These are phyloP conservation scores for Hydroisotoma schaefferi DNA, from an alignment of 2,888 invertebrate species.

Conservation along the genomic window DNA sequence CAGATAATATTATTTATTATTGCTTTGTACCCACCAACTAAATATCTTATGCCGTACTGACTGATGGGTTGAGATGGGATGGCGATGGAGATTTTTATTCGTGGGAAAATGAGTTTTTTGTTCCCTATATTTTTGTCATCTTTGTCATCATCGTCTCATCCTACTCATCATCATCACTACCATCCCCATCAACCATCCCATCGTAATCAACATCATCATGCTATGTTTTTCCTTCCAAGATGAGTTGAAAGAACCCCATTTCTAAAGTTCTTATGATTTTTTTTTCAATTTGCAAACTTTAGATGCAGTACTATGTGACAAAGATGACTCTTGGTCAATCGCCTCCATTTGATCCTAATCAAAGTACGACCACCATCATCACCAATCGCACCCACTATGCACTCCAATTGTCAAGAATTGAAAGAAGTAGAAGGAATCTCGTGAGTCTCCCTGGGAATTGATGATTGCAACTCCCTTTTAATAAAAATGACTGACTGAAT, in stretches of 20 bases:
- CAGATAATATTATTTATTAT: too few relatives aligned
- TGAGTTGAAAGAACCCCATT: conserved; percentile 41
- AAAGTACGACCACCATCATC: conserved; percentile 6
- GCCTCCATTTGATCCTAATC: conserved; percentile 11
- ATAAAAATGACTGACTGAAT: too few relatives aligned
- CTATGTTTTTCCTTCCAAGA: conserved; percentile 9
- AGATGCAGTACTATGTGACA: conserved; percentile 35
- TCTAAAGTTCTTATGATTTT: conserved; percentile 10
- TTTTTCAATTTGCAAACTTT: conserved; percentile 17
- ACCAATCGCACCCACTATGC: conserved; percentile 34
- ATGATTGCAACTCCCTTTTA: background rate
- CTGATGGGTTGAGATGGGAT: conserved; percentile 35
- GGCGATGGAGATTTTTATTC: conserved; percentile 45
- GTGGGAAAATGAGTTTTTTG: conserved; percentile 49
- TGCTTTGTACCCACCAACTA: too few relatives aligned
- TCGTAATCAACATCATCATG: conserved; percentile 15
- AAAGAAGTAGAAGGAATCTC: conserved; percentile 34
- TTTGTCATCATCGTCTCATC: conserved; percentile 48
- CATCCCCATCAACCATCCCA: too few relatives aligned
- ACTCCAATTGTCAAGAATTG: conserved; percentile 46
- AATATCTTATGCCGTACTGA: conserved; percentile 1
- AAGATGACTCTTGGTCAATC: conserved; percentile 38
- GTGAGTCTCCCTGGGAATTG: conserved; percentile 8
- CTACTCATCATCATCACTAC: conserved; percentile 40
- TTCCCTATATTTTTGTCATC: conserved; percentile 48